Conservation (phyloP, 2,888 invertebrate species). For the Eubasilissa splendida region DNA sequence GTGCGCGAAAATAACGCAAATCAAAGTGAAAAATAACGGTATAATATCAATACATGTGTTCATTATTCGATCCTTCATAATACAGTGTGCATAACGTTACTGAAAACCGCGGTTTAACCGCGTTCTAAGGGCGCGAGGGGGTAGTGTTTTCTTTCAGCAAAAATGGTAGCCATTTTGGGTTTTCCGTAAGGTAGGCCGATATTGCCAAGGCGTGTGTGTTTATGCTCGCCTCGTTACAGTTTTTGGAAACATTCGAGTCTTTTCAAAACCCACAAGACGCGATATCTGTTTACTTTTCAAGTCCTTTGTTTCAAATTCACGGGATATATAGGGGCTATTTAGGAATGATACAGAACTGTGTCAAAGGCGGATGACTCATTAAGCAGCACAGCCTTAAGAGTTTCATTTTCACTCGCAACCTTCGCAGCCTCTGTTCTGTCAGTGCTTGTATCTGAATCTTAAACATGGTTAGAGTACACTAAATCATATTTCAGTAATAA, state of each 20-base stretch:
- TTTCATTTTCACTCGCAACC: slow-evolving; percentile 41
- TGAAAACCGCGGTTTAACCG: background rate
- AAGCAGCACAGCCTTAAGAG: slow-evolving; percentile 1
- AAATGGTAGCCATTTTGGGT: slow-evolving; percentile 52
- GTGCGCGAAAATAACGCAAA: slow-evolving; percentile 6
- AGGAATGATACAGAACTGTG: slow-evolving; percentile 38
- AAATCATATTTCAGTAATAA: background rate
- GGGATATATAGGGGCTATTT: background rate
- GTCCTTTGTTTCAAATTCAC: background rate
- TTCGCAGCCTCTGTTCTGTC: background rate
- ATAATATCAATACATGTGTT: slow-evolving; percentile 37
- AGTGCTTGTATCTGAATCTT: background rate
- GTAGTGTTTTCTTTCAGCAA: slow-evolving; percentile 50
- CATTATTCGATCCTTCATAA: slow-evolving; percentile 30
- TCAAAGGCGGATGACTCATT: slow-evolving; percentile 49
- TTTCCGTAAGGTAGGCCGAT: slow-evolving; percentile 46
- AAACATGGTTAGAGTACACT: background rate
- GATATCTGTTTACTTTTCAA: background rate
- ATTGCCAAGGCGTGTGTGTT: slow-evolving; percentile 11
- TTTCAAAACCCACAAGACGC: background rate
- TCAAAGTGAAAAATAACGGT: slow-evolving; percentile 35
- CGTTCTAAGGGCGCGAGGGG: background rate
- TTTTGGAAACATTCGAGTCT: background rate
- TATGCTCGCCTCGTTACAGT: slow-evolving; percentile 3
- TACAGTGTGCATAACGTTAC: slow-evolving; percentile 10